Base-by-base conservation (phyloP, 1,140 invertebrate genomes). In the Hylaeus anthracinus region DNA sequence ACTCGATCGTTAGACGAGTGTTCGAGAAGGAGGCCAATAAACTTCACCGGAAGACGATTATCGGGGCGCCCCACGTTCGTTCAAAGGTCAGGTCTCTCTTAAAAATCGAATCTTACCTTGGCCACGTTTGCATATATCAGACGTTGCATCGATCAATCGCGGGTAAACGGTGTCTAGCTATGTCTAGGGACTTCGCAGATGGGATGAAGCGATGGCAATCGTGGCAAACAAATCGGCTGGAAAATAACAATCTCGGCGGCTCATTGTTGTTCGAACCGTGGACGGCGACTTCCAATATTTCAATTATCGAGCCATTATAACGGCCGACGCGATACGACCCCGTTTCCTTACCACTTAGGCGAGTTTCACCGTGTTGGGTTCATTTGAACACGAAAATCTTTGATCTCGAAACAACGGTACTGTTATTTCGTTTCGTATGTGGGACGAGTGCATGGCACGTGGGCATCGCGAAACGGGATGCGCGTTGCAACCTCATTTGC, bases 361-460 rank as follows among this genome's bases (percentile, higher is more conserved):
- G 26, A 9, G 53, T 9, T 41, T 37, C 67, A 10, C 9, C 1
- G 2, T 48, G 1, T 14, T 26, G 14, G 37, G 8, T 14, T 56
- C 60, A 6, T 51, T 48, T 12, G 0, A 51, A 48, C 58, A 51
- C 70, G 60, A 72, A 72, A 79, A 72, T 79, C 77, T 73, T 48
- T 63, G 74, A 82, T 72, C 70, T 75, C 55, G 72, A 60, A 86
- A 60, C 80, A 81, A 82, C 70, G 67, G 84, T 86, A 86, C 63
- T 79, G 67, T 73, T 77, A 84, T 75, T 65, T 79, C 81, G 76
- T 72, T 79, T 77, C 79, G 83, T 82, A 86, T 76, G 86, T 87
- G 85, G 85, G 85, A 86, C 78, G 73, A 76, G 61, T 5, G 64
- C 45, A 55, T 63, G 74, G 41, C 70, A 72, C 82, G 86, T 86